Evolutionary conservation across 2,113 vertebrate genomes (phyloP).

Genomic region (Solea solea): DNA sequence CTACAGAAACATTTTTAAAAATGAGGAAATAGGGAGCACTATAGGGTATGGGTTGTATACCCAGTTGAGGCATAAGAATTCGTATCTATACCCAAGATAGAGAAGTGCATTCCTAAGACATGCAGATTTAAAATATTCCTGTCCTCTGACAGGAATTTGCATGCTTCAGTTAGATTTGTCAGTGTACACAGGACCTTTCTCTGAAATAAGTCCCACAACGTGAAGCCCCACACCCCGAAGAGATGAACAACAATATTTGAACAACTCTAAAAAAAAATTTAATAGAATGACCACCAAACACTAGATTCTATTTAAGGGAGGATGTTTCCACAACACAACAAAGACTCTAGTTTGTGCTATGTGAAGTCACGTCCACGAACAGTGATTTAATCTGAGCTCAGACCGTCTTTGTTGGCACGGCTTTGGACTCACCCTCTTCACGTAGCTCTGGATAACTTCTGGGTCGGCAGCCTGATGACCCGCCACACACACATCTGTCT

Average conservation of each 20-base stretch:
- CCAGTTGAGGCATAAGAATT: neutral
- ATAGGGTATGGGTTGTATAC: neutral
- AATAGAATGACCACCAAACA: neutral
- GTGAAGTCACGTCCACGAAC: slow-evolving; percentile 3
- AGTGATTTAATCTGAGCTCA: neutral
- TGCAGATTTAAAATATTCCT: neutral
- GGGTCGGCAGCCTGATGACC: slow-evolving; percentile 85
- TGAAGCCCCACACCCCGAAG: neutral
- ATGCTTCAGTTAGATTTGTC: neutral
- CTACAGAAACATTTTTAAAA: too few relatives aligned
- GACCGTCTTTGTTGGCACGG: neutral
- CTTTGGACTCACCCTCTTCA: slow-evolving; percentile 88
- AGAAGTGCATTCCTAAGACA: neutral
- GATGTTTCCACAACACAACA: slow-evolving; percentile 8
- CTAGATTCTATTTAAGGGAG: neutral
- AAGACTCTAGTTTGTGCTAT: slow-evolving; percentile 10
- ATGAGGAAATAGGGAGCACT: too few relatives aligned
- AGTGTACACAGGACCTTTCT: neutral
- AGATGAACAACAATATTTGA: neutral
- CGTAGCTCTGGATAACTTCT: slow-evolving; percentile 88
- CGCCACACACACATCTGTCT: slow-evolving; percentile 88
- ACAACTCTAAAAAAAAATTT: neutral
- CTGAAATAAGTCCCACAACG: slow-evolving; percentile 9
- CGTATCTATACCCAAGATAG: neutral
- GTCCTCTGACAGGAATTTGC: neutral